Conservation (phyloP, 2,113 vertebrate species). For the Hepsetus odoe region DNA sequence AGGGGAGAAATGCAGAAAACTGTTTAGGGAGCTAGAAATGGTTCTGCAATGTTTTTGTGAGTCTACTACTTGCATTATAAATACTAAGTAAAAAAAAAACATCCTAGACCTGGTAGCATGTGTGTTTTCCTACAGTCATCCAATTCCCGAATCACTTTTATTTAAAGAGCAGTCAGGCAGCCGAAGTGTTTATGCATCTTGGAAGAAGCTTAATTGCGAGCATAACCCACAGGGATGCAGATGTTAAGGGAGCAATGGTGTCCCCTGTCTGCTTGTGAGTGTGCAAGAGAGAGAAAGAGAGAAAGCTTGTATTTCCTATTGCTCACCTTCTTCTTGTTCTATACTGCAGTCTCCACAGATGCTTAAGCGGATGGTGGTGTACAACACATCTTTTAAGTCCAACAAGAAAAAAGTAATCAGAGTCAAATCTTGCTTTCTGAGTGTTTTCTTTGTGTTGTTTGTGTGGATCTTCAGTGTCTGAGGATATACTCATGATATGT, state of each 20-base stretch:
- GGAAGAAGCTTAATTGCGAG: slow-evolving; percentile 3
- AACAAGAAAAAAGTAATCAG: slow-evolving; percentile 85
- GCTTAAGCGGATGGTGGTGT: slow-evolving; percentile 98
- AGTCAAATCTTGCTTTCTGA: background rate
- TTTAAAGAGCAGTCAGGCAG: background rate
- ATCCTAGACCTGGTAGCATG: background rate
- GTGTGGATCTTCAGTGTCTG: background rate
- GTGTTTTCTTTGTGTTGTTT: slow-evolving; percentile 4
- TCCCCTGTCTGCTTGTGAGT: slow-evolving; percentile 7
- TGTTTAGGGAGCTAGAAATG: too few species aligned
- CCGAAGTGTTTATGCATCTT: slow-evolving; percentile 1
- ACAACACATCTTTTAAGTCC: slow-evolving; percentile 94
- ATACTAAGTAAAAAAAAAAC: background rate
- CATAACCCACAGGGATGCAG: background rate
- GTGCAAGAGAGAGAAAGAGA: background rate
- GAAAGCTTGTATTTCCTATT: slow-evolving; percentile 35
- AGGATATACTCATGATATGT: background rate
- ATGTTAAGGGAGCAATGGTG: background rate
- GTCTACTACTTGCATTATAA: background rate
- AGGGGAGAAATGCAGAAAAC: background rate
- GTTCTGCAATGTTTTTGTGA: background rate
- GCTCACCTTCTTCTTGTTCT: slow-evolving; percentile 48
- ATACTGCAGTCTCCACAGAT: slow-evolving; percentile 93
- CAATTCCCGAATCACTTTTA: background rate
- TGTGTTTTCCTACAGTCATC: background rate